A percentile compares a stretch with the other conserved stretches of the same genome.
Conservation (phyloP, 2,113 vertebrate species). For the Panthera leo region DNA sequence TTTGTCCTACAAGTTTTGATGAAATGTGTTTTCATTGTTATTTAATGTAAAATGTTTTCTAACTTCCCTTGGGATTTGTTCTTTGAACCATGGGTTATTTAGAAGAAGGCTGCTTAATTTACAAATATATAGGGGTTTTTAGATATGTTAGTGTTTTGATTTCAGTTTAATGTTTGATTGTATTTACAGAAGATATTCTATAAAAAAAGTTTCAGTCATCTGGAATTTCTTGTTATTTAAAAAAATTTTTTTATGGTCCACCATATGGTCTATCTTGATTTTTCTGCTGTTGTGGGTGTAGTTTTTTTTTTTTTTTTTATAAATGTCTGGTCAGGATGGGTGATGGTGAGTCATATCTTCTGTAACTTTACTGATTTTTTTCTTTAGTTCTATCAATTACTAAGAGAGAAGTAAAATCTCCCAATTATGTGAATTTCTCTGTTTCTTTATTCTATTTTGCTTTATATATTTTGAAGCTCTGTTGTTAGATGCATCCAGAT, state of each 20-base stretch:
- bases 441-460: background rate
- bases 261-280: background rate
- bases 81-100: background rate
- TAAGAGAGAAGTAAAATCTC: background rate
- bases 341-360: background rate
- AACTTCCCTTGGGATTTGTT: background rate
- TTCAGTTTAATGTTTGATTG: background rate
- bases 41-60: constrained; percentile 38
- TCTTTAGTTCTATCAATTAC: background rate
- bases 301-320: background rate
- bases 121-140: background rate
- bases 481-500: background rate
- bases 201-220: background rate
- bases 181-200: background rate
- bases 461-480: background rate
- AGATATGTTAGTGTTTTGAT: background rate
- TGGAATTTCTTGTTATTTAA: background rate
- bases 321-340: background rate
- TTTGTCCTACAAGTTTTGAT: background rate
- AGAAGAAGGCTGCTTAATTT: constrained; percentile 35
- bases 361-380: background rate
- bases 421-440: background rate
- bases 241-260: background rate
- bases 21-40: background rate
- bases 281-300: background rate